These are phyloP conservation scores for Drosophila affinis DNA, from an alignment of 2,888 invertebrate species.

Conservation along the genomic window DNA sequence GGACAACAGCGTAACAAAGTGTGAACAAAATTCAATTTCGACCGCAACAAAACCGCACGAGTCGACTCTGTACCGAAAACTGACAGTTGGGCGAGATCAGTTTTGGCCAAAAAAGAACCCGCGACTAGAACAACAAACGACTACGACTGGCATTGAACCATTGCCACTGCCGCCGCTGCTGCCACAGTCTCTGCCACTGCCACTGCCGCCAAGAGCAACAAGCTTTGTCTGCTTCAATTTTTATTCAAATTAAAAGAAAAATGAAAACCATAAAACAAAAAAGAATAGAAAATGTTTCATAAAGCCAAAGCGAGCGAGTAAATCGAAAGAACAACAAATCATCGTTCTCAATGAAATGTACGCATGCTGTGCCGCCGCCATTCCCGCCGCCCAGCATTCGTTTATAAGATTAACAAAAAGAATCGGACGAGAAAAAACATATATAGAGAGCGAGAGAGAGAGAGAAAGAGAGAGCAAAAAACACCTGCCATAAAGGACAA, in stretches of 20 bases:
- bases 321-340: constrained; percentile 74
- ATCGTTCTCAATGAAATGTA: constrained; percentile 74
- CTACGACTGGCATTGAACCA: constrained; percentile 75
- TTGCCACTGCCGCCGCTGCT: constrained; percentile 65
- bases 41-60: constrained; percentile 69
- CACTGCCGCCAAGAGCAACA: constrained; percentile 73
- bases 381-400: constrained; percentile 41
- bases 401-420: constrained; percentile 59
- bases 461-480: constrained; percentile 6
- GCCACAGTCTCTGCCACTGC: constrained; percentile 43
- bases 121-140: constrained; percentile 68
- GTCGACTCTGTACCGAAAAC: constrained; percentile 74
- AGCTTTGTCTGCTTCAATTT: constrained; percentile 68
- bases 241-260: constrained; percentile 63
- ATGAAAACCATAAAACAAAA: constrained; percentile 33
- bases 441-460: constrained; percentile 8
- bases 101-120: constrained; percentile 73
- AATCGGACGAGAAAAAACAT: neutral
- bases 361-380: constrained; percentile 45
- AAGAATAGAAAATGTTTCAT: constrained; percentile 55
- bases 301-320: constrained; percentile 52
- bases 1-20: constrained; percentile 38
- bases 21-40: constrained; percentile 56
- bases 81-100: constrained; percentile 82
- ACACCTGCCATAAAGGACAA: constrained; percentile 4